phyloP scores from a whole-genome alignment of 2,797 vertebrate species.

The Cynopterus sphinx region DNA sequence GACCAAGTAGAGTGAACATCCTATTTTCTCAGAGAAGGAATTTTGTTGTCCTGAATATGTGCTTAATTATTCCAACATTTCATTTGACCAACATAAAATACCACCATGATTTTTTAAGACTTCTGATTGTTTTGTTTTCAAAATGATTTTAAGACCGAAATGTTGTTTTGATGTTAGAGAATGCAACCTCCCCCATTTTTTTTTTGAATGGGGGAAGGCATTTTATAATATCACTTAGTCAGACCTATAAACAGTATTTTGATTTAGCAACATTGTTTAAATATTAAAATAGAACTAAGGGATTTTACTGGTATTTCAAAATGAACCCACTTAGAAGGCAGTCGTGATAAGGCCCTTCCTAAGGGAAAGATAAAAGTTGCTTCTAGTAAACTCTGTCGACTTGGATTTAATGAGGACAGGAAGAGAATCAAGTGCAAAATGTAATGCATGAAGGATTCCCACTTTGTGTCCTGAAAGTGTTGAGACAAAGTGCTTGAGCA shows the following conservation, averaged over 20 bases:
- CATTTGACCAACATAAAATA: background rate
- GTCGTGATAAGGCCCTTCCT: background rate
- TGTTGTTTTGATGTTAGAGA: background rate
- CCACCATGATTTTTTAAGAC: background rate
- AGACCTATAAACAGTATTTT: background rate
- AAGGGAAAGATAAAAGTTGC: background rate
- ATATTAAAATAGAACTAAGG: constrained; percentile 37
- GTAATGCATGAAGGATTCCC: background rate
- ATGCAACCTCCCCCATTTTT: background rate
- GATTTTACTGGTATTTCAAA: constrained; percentile 20
- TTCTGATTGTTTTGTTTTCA: constrained; percentile 5
- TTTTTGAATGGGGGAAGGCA: background rate
- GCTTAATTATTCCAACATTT: background rate
- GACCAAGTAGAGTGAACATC: background rate
- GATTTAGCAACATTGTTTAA: background rate
- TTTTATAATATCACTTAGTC: background rate
- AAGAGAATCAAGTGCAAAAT: background rate
- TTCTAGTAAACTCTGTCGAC: background rate
- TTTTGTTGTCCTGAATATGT: background rate
- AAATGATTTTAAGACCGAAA: background rate
- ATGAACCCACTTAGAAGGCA: background rate
- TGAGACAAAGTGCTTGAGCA: background rate
- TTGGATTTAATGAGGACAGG: background rate
- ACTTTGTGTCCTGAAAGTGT: background rate
- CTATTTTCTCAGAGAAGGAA: background rate